Evolutionary conservation across 2,113 vertebrate species (phyloP).

Genomic region (Strix uralensis): DNA sequence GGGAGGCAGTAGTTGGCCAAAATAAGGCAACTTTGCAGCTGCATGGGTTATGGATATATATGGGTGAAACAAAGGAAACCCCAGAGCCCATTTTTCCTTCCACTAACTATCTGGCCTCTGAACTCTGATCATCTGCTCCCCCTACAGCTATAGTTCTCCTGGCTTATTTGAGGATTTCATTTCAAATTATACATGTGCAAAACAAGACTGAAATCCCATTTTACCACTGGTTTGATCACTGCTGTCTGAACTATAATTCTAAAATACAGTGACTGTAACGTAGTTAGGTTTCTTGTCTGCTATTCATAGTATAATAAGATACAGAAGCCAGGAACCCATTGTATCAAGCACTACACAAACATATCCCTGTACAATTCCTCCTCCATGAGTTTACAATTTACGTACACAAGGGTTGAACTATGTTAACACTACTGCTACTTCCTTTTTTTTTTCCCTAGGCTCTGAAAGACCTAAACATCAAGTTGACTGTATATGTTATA

Average conservation of each 20-base stretch:
- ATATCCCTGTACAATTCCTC: neutral
- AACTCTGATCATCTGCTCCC: conserved; percentile 22
- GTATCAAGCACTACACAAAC: neutral
- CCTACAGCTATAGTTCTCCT: conserved; percentile 24
- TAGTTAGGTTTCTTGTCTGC: conserved; percentile 18
- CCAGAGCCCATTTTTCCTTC: neutral
- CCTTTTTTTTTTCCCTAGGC: neutral
- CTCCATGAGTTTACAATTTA: conserved; percentile 40
- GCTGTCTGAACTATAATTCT: conserved; percentile 17
- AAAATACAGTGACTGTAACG: conserved; percentile 21
- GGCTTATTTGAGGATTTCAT: conserved; percentile 12
- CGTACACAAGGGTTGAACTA: conserved; percentile 25
- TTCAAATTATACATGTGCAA: conserved; percentile 34
- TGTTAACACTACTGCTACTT: conserved; percentile 38
- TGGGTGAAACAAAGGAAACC: conserved; percentile 24
- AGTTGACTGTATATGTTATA: conserved; percentile 27
- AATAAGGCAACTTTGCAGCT: conserved; percentile 1
- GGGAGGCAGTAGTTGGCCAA: neutral
- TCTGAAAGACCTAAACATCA: conserved; percentile 40
- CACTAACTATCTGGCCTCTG: conserved; percentile 16
- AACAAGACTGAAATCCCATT: conserved; percentile 8
- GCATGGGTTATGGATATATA: neutral
- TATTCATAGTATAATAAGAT: conserved; percentile 33
- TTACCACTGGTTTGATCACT: conserved; percentile 24
- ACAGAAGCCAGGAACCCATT: conserved; percentile 27